phyloP scores from a whole-genome alignment of 2,113 vertebrate species.

The Nipponia nippon region DNA sequence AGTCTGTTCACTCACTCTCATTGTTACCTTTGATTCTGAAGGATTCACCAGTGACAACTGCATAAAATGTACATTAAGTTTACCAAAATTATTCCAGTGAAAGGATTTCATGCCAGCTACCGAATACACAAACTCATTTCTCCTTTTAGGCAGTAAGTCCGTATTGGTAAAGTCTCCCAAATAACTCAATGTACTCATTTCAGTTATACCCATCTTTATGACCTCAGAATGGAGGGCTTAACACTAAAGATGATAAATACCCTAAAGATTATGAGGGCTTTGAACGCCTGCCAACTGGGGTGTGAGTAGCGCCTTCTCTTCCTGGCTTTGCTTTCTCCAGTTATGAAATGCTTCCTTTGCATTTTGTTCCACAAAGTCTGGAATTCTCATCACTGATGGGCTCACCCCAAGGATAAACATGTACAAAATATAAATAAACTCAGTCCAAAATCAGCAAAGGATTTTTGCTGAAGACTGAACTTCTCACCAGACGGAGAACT shows the following conservation, averaged over 20 bases:
- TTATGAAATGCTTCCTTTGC: neutral
- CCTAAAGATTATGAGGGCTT: neutral
- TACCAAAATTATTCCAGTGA: neutral
- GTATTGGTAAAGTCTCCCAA: neutral
- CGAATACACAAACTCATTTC: neutral
- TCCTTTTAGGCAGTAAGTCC: neutral
- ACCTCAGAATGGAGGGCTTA: neutral
- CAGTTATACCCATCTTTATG: neutral
- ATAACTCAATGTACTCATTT: neutral
- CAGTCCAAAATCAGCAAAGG: neutral
- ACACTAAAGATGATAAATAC: neutral
- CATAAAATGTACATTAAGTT: rapidly evolving
- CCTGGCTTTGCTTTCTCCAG: neutral
- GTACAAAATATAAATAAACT: neutral
- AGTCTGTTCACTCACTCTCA: neutral
- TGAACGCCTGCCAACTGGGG: rapidly evolving
- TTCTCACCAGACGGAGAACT: constrained; percentile 2
- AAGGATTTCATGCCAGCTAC: neutral
- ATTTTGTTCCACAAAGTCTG: neutral
- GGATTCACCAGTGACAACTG: neutral
- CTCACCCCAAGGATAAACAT: neutral
- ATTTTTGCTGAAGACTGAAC: constrained; percentile 35
- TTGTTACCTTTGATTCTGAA: neutral
- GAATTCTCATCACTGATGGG: neutral
- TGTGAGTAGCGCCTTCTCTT: rapidly evolving